Base-by-base conservation (phyloP, 2,113 vertebrate species). In the Sakesphorus luctuosus region DNA sequence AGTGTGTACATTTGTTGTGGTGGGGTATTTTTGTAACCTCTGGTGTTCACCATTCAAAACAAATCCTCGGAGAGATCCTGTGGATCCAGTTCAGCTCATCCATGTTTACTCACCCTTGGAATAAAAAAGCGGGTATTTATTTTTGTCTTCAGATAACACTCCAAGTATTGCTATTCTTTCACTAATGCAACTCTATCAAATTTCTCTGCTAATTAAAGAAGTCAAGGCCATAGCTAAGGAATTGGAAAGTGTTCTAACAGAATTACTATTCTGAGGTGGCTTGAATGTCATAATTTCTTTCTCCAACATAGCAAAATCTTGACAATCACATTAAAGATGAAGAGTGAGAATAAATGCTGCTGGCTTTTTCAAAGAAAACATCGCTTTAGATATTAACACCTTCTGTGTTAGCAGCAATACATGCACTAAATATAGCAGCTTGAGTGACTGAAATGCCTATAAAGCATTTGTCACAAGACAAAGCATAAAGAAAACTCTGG, bases 131-230 rank as follows among this genome's bases (percentile, higher is more conserved):
- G 11, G 13, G 25, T 59, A 59, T 84, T 91, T 65, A 55, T 76
- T 95, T 81, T 25, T 38, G 25, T 53, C 66, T 79, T 80, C 59
- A 76, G n/a, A 59, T 36, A 93, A 59, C 29, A 28, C 62, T 90
- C 44, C 75, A 74, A 84, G 79, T 36, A 58, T 40, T 73, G 28
- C 10, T 49, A 87, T 82, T 36, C 50, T 69, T 89, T 76, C 59
- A 88, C 43, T 91, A 74, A 91, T 28, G 73, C 2, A 83, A 21
- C 24, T 76, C 43, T 74, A 83, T 69, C 38, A 80, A 80, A 87
- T 87, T 84, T 83, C 46, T 85, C n/a, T 91, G 13, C 55, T 96
- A 96, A 96, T 94, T 95, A 91, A 91, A 89, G 78, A 87, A 84
- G 59, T 20, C 75, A 87, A 89, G 58, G 44, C 63, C 62, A 77